phyloP scores from a whole-genome alignment of 2,888 invertebrate genomes.

The Malthinus flaveolus region DNA sequence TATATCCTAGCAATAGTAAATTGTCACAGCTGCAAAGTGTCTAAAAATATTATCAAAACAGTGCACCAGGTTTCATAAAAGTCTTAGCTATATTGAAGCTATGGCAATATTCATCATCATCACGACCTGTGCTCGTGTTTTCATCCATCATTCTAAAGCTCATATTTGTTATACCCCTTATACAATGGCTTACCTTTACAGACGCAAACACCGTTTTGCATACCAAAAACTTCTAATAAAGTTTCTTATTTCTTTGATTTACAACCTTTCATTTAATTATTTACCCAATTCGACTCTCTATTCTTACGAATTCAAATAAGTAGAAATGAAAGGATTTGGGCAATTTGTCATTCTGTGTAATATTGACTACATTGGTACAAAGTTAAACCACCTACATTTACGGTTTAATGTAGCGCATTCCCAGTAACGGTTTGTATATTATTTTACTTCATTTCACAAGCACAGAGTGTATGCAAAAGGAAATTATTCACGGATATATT shows the following conservation, averaged over 20 bases:
- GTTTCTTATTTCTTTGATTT: conserved; percentile 1
- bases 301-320: no score
- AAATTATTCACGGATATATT: conserved; percentile 30
- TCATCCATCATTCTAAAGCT: conserved; percentile 19
- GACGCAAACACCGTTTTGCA: conserved; percentile 19
- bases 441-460: conserved; percentile 27
- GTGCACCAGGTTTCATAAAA: conserved; percentile 11
- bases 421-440: conserved; percentile 21
- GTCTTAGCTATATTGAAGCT: conserved; percentile 14
- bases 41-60: conserved; percentile 12
- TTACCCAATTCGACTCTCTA: no score
- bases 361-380: conserved; percentile 6
- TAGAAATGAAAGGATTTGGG: background rate
- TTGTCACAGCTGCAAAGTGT: conserved; percentile 10
- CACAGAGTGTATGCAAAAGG: conserved; percentile 26
- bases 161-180: conserved; percentile 18
- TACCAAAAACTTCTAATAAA: conserved; percentile 19
- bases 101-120: conserved; percentile 19
- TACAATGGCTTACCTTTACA: conserved; percentile 15
- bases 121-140: conserved; percentile 21
- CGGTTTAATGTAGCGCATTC: conserved; percentile 17
- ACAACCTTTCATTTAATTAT: background rate
- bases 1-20: conserved; percentile 4
- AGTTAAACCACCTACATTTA: conserved; percentile 15
- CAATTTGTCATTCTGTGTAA: conserved; percentile 14